Base-by-base conservation (phyloP, 1,140 invertebrate species). In the Achatina immaculata region DNA sequence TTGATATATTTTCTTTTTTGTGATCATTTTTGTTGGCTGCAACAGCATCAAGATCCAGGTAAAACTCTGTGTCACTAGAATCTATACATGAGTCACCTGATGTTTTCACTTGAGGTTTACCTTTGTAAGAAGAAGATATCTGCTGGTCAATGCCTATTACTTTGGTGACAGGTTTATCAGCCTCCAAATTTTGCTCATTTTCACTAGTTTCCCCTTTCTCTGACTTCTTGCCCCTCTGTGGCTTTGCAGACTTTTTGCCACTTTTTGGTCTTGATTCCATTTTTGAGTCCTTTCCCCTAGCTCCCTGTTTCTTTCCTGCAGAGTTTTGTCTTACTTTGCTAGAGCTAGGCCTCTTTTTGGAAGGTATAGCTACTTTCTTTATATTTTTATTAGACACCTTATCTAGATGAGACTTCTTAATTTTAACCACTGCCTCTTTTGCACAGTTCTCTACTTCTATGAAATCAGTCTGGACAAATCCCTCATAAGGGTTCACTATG, bases 81-180 rank as follows among this genome's bases (percentile, higher is more conserved):
- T 81, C 80, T 1, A 83, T 79, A 24, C 80, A 42, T 51, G 82
- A 48, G 62, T 83, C 51, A 42, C 40, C 75, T 36, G 87, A 85
- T 24, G 82, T 85, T 31, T 83, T 58, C 14, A 88, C 85, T 78
- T 89, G 86, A 19, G 86, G 86, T 40, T 85, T 86, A 42, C 90
- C 88, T 31, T 84, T 76, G 81, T 86, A 88, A 4, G 82, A 75
- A 21, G 89, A 85, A n/a, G 86, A 87, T 31, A 90, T 73, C 69
- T 90, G 89, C 89, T 89, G 90, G 14, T 88, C 89, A 76, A 90
- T 88, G 16, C 89, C 89, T 45, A 87, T 86, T 31, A 90, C 88
- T n/a, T 89, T 68, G 28, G 86, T 81, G 80, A 88, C 84, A 3
- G 85, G 69, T 69, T 89, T 84, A 36, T 82, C 43, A 40, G 85